Conservation (phyloP, 2,888 invertebrate species). For the Mellilla xanthometata region DNA sequence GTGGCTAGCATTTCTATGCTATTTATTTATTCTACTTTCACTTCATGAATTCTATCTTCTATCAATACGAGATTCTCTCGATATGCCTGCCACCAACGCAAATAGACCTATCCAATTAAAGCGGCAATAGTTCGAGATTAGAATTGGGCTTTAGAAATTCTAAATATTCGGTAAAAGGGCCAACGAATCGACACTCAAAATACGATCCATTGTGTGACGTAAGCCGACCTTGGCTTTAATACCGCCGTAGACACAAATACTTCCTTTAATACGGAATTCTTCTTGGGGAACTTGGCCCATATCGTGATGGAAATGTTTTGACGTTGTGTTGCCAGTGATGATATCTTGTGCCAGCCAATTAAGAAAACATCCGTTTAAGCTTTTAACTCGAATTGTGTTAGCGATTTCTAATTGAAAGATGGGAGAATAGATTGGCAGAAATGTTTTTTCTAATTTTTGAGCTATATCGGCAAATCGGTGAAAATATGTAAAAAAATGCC, state of each 20-base stretch:
- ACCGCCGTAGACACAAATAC: constrained; percentile 14
- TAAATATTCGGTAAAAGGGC: constrained; percentile 13
- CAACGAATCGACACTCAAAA: constrained; percentile 12
- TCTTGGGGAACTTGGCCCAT: constrained; percentile 20
- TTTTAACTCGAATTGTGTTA: constrained; percentile 10
- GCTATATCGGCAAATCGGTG: too few species aligned
- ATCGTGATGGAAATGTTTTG: constrained; percentile 20
- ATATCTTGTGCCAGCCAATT: constrained; percentile 23
- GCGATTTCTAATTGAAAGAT: constrained; percentile 1
- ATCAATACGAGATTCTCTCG: too few species aligned
- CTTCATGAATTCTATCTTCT: too few species aligned
- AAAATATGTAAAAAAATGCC: too few species aligned
- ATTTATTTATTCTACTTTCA: too few species aligned
- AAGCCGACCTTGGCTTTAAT: constrained; percentile 20
- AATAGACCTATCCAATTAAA: too few species aligned
- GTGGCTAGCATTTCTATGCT: too few species aligned
- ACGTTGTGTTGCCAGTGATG: constrained; percentile 13
- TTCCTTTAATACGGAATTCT: constrained; percentile 20
- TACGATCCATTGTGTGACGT: constrained; percentile 18
- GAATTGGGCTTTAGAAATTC: too few species aligned
- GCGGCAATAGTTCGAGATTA: too few species aligned
- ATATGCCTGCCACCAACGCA: too few species aligned
- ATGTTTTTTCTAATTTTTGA: too few species aligned
- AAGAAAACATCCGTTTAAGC: constrained; percentile 19
- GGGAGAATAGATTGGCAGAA: constrained; percentile 1